These are phyloP conservation scores for Oreortyx pictus DNA, from an alignment of 2,797 vertebrate species.

Conservation along the genomic window DNA sequence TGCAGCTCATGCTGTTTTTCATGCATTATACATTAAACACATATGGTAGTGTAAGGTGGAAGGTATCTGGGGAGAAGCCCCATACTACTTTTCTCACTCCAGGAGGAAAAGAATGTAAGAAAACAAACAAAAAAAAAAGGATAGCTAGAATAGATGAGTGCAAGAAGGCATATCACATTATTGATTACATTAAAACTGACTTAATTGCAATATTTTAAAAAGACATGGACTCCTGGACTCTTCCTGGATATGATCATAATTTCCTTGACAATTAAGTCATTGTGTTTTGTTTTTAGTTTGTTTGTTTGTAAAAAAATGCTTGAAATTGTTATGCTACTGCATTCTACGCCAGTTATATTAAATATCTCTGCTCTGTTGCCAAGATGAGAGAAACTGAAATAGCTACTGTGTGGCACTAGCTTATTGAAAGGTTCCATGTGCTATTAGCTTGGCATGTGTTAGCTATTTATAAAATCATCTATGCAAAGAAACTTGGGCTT, in stretches of 20 bases:
- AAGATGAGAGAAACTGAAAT: background rate
- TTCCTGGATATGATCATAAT: background rate
- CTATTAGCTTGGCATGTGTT: background rate
- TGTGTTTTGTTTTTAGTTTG: no score
- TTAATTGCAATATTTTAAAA: background rate
- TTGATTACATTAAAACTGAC: conserved; percentile 6
- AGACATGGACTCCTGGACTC: background rate
- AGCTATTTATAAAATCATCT: background rate
- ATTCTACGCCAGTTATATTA: background rate
- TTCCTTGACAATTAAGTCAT: background rate
- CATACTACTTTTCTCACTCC: conserved; percentile 76
- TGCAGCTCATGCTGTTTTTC: conserved; percentile 72
- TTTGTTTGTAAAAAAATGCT: background rate
- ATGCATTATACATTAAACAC: conserved; percentile 97
- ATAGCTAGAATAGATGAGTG: background rate
- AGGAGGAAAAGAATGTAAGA: conserved; percentile 3
- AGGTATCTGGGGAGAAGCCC: conserved; percentile 71
- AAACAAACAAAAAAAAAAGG: conserved; percentile 29
- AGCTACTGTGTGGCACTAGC: background rate
- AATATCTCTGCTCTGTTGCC: background rate
- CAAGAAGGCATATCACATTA: background rate
- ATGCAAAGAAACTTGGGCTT: background rate
- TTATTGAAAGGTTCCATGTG: background rate
- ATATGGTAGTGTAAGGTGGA: conserved; percentile 87
- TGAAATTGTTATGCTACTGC: background rate